Percentiles rank a stretch among this genome's conserved stretches.
Evolutionary conservation across 37 sponge, comb jelly and placozoan genomes (phyloP).

Genomic region (Geodia barretti): DNA sequence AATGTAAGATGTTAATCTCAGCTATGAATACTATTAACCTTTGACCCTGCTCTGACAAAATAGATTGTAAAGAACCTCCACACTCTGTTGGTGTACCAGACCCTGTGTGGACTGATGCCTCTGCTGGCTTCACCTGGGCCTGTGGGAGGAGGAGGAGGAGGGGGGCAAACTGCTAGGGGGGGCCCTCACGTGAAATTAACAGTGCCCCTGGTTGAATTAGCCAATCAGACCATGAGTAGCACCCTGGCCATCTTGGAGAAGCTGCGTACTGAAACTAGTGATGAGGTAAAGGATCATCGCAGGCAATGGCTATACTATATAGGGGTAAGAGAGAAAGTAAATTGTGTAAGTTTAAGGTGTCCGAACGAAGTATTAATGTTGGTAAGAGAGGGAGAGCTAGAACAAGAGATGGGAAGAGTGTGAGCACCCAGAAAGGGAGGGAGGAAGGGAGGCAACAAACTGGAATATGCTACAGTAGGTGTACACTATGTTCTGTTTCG

Average conservation of each 20-base stretch:
- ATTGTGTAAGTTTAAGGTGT: too few species aligned
- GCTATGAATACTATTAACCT: too few species aligned
- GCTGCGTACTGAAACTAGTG: background rate
- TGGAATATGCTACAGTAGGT: too few species aligned
- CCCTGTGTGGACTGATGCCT: slow-evolving; percentile 28
- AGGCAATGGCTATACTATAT: too few species aligned
- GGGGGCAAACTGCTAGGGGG: background rate
- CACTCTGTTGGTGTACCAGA: slow-evolving; percentile 42
- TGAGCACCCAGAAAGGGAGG: too few species aligned
- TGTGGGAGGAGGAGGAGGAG: slow-evolving; percentile 3
- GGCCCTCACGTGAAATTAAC: slow-evolving; percentile 15
- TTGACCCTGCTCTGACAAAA: too few species aligned
- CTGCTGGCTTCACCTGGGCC: slow-evolving; percentile 10
- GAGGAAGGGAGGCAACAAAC: too few species aligned
- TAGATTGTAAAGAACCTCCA: slow-evolving; percentile 30
- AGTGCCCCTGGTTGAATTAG: slow-evolving; percentile 31
- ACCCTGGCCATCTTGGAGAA: slow-evolving; percentile 26
- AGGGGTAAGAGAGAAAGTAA: too few species aligned
- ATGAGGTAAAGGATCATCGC: slow-evolving; percentile 19
- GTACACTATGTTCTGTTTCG: too few species aligned
- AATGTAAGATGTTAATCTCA: too few species aligned
- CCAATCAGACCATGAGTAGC: slow-evolving; percentile 17
- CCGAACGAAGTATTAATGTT: background rate
- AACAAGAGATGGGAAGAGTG: background rate
- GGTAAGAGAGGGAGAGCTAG: background rate